These are phyloP conservation scores for Tenebrio molitor DNA, from an alignment of 1,140 invertebrate species.

Conservation along the genomic window DNA sequence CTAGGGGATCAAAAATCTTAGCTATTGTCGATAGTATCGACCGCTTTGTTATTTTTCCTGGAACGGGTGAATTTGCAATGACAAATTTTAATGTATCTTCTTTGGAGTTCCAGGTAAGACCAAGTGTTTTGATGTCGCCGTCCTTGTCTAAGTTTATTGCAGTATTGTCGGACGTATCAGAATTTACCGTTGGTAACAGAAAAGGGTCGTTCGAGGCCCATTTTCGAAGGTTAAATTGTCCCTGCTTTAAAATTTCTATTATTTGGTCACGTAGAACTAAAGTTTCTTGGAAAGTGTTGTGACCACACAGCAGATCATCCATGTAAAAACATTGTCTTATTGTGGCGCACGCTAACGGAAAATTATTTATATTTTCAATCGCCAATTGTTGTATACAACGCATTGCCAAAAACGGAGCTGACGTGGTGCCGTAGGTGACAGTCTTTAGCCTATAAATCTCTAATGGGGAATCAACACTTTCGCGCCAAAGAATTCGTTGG, in stretches of 20 bases:
- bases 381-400: slow-evolving; percentile 61
- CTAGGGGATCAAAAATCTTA: slow-evolving; percentile 61
- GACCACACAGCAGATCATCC: slow-evolving; percentile 66
- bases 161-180: slow-evolving; percentile 15
- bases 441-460: slow-evolving; percentile 57
- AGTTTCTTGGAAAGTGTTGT: slow-evolving; percentile 32
- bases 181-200: slow-evolving; percentile 32
- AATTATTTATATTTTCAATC: slow-evolving; percentile 49
- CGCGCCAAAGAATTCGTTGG: slow-evolving; percentile 64
- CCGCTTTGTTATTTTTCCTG: slow-evolving; percentile 57
- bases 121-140: slow-evolving; percentile 56
- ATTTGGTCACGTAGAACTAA: slow-evolving; percentile 38
- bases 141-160: slow-evolving; percentile 50
- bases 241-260: slow-evolving; percentile 33
- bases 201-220: slow-evolving; percentile 56
- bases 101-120: slow-evolving; percentile 44
- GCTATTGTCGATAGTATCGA: slow-evolving; percentile 55
- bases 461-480: slow-evolving; percentile 44
- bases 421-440: slow-evolving; percentile 62
- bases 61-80: slow-evolving; percentile 48
- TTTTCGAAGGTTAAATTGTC: slow-evolving; percentile 56
- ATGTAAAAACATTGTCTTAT: slow-evolving; percentile 66
- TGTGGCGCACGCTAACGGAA: slow-evolving; percentile 54
- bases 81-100: slow-evolving; percentile 40
- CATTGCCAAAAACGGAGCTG: slow-evolving; percentile 62